These are phyloP conservation scores for Amblyopsis rosae DNA, from an alignment of 2,113 vertebrate species.

Conservation along the genomic window DNA sequence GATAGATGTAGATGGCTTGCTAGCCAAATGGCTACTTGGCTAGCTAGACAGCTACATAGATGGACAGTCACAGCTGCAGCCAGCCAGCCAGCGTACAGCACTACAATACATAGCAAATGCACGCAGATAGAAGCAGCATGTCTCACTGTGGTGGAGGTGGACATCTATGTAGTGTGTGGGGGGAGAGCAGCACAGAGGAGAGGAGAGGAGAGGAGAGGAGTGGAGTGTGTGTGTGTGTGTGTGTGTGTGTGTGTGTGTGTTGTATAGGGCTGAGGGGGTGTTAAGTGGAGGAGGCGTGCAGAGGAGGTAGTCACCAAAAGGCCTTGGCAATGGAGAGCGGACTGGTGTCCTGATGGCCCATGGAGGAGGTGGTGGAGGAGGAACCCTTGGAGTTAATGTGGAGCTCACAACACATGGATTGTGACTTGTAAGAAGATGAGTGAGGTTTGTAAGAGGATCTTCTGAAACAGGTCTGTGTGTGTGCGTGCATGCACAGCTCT, in stretches of 20 bases:
- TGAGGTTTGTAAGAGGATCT: conserved; percentile 38
- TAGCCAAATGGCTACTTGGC: too few species aligned
- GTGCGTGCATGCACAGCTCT: conserved; percentile 34
- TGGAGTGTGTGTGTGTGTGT: conserved; percentile 16
- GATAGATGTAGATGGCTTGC: too few species aligned
- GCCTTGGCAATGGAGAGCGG: background rate
- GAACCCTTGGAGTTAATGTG: conserved; percentile 36
- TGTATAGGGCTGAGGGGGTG: conserved; percentile 47
- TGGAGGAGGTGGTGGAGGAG: conserved; percentile 12
- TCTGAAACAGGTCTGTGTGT: conserved; percentile 39
- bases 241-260: conserved; percentile 1
- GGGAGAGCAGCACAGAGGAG: conserved; percentile 69
- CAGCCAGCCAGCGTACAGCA: background rate
- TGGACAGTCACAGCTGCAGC: too few species aligned
- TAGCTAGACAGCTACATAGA: too few species aligned
- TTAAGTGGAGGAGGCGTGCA: conserved; percentile 59
- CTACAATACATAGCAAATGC: conserved; percentile 66
- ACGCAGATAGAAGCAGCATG: conserved; percentile 61
- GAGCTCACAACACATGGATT: conserved; percentile 59
- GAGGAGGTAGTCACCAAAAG: background rate
- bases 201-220: conserved; percentile 44
- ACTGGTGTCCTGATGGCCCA: conserved; percentile 26
- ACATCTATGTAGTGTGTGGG: conserved; percentile 73
- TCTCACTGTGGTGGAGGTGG: conserved; percentile 69
- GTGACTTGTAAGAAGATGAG: conserved; percentile 46